Percentiles rank a stretch among this genome's conserved stretches.
Evolutionary conservation across 2,888 invertebrate species (phyloP).

Genomic region (Neuroscelio doddi): DNA sequence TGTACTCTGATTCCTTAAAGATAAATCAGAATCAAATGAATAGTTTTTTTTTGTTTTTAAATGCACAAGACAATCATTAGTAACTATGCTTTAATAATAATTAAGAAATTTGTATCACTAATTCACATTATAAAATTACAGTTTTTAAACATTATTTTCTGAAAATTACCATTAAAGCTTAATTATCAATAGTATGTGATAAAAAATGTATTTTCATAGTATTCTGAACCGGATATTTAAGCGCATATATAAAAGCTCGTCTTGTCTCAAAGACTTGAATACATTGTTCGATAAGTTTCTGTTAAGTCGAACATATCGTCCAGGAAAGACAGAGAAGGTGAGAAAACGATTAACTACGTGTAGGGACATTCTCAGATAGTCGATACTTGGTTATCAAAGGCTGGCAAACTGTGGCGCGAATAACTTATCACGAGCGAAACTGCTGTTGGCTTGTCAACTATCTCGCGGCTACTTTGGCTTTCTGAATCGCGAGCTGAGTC

Average conservation of each 20-base stretch:
- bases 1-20: no score
- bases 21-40: no score
- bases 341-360: slow-evolving; percentile 1
- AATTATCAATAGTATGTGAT: no score
- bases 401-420: slow-evolving; percentile 55
- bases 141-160: no score
- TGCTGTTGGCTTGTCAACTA: slow-evolving; percentile 34
- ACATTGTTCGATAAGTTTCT: slow-evolving; percentile 4
- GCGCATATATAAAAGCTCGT: background rate
- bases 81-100: no score
- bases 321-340: background rate
- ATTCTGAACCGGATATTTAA: slow-evolving; percentile 2
- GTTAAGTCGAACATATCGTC: background rate
- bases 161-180: no score
- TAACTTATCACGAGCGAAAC: slow-evolving; percentile 57
- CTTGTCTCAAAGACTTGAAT: background rate
- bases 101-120: no score
- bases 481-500: slow-evolving; percentile 24
- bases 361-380: slow-evolving; percentile 42
- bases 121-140: no score
- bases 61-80: no score
- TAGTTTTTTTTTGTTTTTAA: no score
- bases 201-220: no score
- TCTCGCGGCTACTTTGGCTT: slow-evolving; percentile 17
- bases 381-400: slow-evolving; percentile 39